phyloP scores from a whole-genome alignment of 1,140 invertebrate species.

The Drosophila mojavensis region DNA sequence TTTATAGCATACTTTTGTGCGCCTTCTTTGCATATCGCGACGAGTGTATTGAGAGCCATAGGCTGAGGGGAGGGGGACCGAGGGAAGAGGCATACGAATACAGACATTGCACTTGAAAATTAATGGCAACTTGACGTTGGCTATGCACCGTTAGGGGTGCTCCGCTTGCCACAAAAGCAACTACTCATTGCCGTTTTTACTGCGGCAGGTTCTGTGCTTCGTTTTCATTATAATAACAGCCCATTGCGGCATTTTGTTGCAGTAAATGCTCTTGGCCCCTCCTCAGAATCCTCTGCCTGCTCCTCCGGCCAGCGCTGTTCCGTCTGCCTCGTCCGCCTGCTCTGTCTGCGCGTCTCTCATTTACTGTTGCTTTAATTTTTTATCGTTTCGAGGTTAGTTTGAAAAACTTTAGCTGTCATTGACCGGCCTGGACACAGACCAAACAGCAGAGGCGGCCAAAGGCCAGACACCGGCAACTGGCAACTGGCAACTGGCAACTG shows the following conservation, averaged over 20 bases:
- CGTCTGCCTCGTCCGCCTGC: background rate
- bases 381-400: constrained; percentile 75
- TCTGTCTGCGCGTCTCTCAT: constrained; percentile 29
- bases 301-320: background rate
- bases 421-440: constrained; percentile 43
- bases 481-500: too few relatives aligned
- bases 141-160: constrained; percentile 56
- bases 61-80: background rate
- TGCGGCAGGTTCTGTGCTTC: constrained; percentile 48
- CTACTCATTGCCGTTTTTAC: constrained; percentile 35
- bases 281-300: background rate
- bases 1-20: background rate
- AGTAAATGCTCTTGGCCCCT: constrained; percentile 33
- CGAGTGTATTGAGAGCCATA: background rate
- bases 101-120: constrained; percentile 62
- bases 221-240: constrained; percentile 77
- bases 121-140: constrained; percentile 43
- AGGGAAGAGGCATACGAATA: background rate
- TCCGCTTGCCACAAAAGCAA: constrained; percentile 15
- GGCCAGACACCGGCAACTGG: constrained; percentile 50
- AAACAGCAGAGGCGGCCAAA: constrained; percentile 22
- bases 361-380: constrained; percentile 77
- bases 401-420: constrained; percentile 79
- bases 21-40: constrained; percentile 3
- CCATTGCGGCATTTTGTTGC: constrained; percentile 77